Evolutionary conservation across 2,888 invertebrate genomes (phyloP), one percentile per base, ranked within the genome.

Genomic region (Lamproptera curius): DNA sequence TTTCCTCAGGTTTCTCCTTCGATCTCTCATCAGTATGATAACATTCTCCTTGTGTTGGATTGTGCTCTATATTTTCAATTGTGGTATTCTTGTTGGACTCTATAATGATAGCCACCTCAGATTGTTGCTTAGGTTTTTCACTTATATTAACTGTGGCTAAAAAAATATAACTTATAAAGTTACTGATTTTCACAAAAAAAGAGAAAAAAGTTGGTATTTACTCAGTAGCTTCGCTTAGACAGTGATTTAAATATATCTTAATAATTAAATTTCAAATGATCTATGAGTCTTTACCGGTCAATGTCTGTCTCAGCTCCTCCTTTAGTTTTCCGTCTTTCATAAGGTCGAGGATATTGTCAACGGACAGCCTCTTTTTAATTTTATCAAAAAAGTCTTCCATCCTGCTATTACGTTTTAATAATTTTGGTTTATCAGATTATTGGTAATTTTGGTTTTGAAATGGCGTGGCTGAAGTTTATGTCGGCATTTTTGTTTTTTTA

Each of bases 361-460:
- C 54, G 1, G 67, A 56, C 5, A 70, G 54, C 50, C 70, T 73
- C 16, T 64, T 63, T 59, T 67, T 73, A 10, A 81, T 53, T 51
- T 61, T 73, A 36, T 67, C 67, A 13, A 80, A 62, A 46, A 81
- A 66, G 5, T 66, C 65, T 9, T 79, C 80, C 80, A 81, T 81
- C 53, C 46, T 58, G 44, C 45, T 36, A 8, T 46, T 52, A 34
- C 46, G 37, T 35, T 23, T 8, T 43, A 14, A 15, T 23, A 26
- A 26, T 20, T 23, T 17, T 28, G 17, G 26, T 15, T 37, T 15
- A 15, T 9, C 14, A 3, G 14, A 16, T 36, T 28, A 20, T 20
- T 20, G 20, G 4, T 20, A 20, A 6, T 20, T 20, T 20, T 20
- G 20, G 6, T 9, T 44, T 33, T 37, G 16, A 47, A 42, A 37